phyloP scores from a whole-genome alignment of 2,888 invertebrate genomes.

The Zele albiditarsus region DNA sequence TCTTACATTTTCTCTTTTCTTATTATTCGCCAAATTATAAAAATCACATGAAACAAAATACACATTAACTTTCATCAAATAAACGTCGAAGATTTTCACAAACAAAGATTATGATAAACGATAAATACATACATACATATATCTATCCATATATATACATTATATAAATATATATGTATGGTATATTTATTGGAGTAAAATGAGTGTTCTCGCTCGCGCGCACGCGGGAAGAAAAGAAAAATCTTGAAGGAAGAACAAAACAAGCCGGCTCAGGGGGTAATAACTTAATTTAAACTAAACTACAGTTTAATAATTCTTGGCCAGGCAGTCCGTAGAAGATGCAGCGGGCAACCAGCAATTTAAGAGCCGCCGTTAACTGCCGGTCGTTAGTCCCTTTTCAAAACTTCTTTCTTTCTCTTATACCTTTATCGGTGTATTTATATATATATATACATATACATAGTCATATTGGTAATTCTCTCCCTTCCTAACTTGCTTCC shows the following conservation, averaged over 20 bases:
- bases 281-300: slow-evolving; percentile 74
- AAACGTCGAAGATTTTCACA: slow-evolving; percentile 31
- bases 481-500: slow-evolving; percentile 34
- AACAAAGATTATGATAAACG: slow-evolving; percentile 7
- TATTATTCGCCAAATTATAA: background rate
- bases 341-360: slow-evolving; percentile 71
- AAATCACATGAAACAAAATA: background rate
- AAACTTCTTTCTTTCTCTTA: slow-evolving; percentile 70
- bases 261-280: slow-evolving; percentile 67
- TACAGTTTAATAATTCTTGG: slow-evolving; percentile 73
- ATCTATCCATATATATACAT: background rate
- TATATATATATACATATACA: slow-evolving; percentile 36
- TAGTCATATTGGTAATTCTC: background rate
- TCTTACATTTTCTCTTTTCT: too few species aligned
- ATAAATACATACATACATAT: background rate
- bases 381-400: slow-evolving; percentile 74
- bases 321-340: slow-evolving; percentile 61
- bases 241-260: slow-evolving; percentile 61
- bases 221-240: slow-evolving; percentile 36
- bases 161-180: background rate
- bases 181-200: slow-evolving; percentile 2
- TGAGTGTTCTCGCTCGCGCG: slow-evolving; percentile 4
- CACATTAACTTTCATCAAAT: slow-evolving; percentile 28
- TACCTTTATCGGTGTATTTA: slow-evolving; percentile 49
- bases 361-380: slow-evolving; percentile 74